Evolutionary conservation across 2,888 invertebrate species (phyloP), one percentile per base, ranked within the genome.

Genomic region (Rhamnusium bicolor): DNA sequence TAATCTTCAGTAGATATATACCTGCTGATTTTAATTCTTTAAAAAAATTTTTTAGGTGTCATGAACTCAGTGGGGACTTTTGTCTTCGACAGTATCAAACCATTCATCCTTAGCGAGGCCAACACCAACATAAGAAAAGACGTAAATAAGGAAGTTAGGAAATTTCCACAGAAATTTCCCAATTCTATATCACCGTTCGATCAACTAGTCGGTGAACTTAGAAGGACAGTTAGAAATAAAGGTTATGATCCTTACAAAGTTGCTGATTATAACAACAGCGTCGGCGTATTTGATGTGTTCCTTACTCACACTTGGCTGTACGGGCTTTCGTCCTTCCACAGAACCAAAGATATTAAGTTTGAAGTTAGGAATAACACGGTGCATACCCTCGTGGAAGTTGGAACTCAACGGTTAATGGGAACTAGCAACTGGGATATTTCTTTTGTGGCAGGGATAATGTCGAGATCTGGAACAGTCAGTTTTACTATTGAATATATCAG

Each of bases 171-270:
- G 82, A 92, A 91, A 71, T 93, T 96, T 82, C 95, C 96, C 0
- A 96, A 96, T 85, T 96, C 96, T 0, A 94, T 96, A 80, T 93
- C 95, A 12, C 96, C 96, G 0, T 89, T 96, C 72, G 96, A 97
- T 84, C 94, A 95, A 91, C 92, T 94, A 1, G 91, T 97, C 49
- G 92, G 94, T 0, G 94, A 95, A 83, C 91, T 91, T 0, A 90
- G 96, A 8, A 93, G 92, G 79, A 91, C 92, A 83, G 93, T 96
- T 0, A 88, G 90, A 49, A 87, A 87, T 10, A 90, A 91, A 87
- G 90, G 93, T 1, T 92, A 92, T 82, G 97, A 97, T 87, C 97
- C 97, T 0, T 94, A 92, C 79, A 89, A 90, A 84, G 85, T 96
- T 8, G 91, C 93, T 2, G 93, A 95, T 85, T 93, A 94, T 82